Conservation (phyloP, 2,797 vertebrate genomes). For the Streptopelia turtur region DNA sequence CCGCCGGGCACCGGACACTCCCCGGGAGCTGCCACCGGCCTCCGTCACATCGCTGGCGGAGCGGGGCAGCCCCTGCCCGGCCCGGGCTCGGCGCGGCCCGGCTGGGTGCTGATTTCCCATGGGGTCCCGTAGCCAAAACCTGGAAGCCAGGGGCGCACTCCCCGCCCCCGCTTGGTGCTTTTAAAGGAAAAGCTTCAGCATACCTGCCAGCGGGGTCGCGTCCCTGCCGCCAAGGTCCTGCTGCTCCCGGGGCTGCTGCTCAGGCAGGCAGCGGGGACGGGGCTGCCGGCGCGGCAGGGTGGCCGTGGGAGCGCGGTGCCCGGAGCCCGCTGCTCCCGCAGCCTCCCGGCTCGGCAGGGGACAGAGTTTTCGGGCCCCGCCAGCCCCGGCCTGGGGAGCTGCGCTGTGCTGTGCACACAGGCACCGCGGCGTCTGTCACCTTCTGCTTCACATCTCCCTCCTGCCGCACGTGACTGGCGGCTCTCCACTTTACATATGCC, state of each 20-base stretch:
- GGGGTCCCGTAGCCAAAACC: not conserved
- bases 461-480: not conserved
- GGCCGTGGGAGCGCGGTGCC: not conserved
- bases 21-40: not conserved
- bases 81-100: not conserved
- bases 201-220: not conserved
- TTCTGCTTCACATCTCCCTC: not conserved
- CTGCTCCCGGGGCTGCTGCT: not conserved
- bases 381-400: not conserved
- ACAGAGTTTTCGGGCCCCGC: not conserved
- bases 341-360: not conserved
- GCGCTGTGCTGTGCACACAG: not conserved
- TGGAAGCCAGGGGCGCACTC: too few species aligned
- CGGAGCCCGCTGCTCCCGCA: not conserved
- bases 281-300: not conserved
- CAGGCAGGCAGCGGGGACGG: not conserved
- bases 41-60: not conserved
- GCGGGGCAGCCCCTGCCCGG: not conserved
- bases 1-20: not conserved
- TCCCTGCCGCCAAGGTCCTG: not conserved
- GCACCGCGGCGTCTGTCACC: not conserved
- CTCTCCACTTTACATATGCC: rapidly evolving
- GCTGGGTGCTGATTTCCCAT: not conserved
- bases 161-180: not conserved
- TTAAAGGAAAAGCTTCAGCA: not conserved